Base-by-base conservation (phyloP, 2,888 invertebrate species). In the Periphyllus acericola region DNA sequence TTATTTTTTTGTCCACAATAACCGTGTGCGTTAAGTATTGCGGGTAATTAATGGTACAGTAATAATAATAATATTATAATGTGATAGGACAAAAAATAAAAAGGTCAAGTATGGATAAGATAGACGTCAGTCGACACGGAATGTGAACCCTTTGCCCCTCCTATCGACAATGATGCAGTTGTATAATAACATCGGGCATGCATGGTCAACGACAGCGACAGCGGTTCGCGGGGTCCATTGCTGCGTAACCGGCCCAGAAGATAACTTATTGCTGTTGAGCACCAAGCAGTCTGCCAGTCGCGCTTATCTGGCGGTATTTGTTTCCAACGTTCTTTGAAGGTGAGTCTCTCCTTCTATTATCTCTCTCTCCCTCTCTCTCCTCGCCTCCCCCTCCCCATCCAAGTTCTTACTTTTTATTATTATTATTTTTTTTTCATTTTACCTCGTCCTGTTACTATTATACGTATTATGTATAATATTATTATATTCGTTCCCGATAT, bases 241-340 rank as follows among this genome's bases (percentile, higher is more conserved):
- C 74, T 60, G 74, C 36, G 83, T 75, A 75, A 83, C 83, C 74
- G 83, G 74, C 83, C 80, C 74, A 46, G 74, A 75, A 75, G 83
- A 83, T 75, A 75, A 83, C 83, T 83, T 74, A 83, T 84, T 84
- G 46, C 68, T 71, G 80, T 89, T 52, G 52, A 86, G 84, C 81
- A 83, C 89, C 82, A 79, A 88, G 88, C 89, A 79, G 82, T 88
- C 89, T 84, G 83, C 68, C 75, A 52, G 60, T 80, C 36, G 40
- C 76, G 75, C 75, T 76, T 84, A 84, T 84, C 76, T 40, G 84
- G 66, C 84, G 84, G 66, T 76, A 76, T n/a, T 66, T 17, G 84
- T 84, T 76, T 25, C 75, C 19, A 66, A 68, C 66, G 85, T 78
- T 76, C 78, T 78, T 78, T 60, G 85, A 85, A 85, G 85, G 85